phyloP scores from a whole-genome alignment of 2,888 invertebrate genomes.

The Antheraea yamamai region DNA sequence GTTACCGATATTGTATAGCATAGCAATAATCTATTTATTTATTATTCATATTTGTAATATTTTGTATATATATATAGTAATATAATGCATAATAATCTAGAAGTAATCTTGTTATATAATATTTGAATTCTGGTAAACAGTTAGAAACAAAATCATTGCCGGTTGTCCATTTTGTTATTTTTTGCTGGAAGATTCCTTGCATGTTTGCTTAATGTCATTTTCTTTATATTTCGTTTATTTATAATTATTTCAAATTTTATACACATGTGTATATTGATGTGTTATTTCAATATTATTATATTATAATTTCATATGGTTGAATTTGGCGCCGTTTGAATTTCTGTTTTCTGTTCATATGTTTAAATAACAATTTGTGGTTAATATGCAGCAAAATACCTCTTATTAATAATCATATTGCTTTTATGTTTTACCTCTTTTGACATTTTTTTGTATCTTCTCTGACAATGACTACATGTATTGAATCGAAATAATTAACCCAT shows the following conservation, averaged over 20 bases:
- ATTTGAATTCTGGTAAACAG: background rate
- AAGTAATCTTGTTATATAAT: background rate
- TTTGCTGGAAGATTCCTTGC: background rate
- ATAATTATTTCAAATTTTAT: background rate
- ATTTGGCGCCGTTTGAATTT: background rate
- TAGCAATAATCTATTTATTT: background rate
- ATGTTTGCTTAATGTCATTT: background rate
- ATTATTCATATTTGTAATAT: background rate
- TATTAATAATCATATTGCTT: background rate
- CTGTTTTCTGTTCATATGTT: background rate
- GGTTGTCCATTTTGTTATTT: background rate
- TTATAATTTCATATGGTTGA: conserved; percentile 7
- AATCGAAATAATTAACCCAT: too few relatives aligned
- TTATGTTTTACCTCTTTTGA: background rate
- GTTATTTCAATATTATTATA: background rate
- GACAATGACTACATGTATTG: background rate
- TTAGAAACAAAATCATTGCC: background rate
- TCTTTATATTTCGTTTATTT: background rate
- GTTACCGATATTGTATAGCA: background rate
- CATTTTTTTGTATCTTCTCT: background rate
- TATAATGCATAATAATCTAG: background rate
- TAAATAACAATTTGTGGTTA: background rate
- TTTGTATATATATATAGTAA: background rate
- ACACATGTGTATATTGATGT: background rate
- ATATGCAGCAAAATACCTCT: background rate